phyloP scores from a whole-genome alignment of 2,113 vertebrate species.

The Notarius lentiginosus region DNA sequence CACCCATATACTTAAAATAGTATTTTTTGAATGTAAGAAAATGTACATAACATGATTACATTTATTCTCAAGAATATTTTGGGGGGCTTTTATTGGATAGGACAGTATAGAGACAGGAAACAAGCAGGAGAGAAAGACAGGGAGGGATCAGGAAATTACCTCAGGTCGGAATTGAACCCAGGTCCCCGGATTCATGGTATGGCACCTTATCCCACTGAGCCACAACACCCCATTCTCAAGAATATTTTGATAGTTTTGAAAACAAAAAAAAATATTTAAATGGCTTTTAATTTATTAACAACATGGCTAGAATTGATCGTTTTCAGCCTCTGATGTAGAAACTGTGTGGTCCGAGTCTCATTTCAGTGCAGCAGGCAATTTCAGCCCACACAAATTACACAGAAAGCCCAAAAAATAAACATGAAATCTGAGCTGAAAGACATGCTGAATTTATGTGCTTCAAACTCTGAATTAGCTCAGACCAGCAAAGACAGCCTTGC shows the following conservation, averaged over 20 bases:
- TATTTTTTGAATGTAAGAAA: too few species aligned
- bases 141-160: too few species aligned
- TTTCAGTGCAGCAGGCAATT: not conserved
- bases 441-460: not conserved
- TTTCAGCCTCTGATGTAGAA: not conserved
- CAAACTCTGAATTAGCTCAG: not conserved
- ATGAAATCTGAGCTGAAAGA: not conserved
- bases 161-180: too few species aligned
- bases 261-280: not conserved
- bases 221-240: too few species aligned
- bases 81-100: too few species aligned
- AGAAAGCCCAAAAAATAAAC: not conserved
- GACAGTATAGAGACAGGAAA: too few species aligned
- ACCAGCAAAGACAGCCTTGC: not conserved
- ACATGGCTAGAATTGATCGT: not conserved
- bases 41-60: not conserved
- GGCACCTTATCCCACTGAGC: too few species aligned
- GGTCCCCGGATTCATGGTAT: too few species aligned
- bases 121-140: too few species aligned
- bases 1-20: not conserved
- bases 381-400: conserved; percentile 9
- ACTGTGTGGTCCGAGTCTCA: conserved; percentile 9
- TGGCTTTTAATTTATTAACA: not conserved
- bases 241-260: not conserved
- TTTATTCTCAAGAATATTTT: not conserved